Evolutionary conservation across 2,797 vertebrate genomes (phyloP).

Genomic region (Gallinago stenura): DNA sequence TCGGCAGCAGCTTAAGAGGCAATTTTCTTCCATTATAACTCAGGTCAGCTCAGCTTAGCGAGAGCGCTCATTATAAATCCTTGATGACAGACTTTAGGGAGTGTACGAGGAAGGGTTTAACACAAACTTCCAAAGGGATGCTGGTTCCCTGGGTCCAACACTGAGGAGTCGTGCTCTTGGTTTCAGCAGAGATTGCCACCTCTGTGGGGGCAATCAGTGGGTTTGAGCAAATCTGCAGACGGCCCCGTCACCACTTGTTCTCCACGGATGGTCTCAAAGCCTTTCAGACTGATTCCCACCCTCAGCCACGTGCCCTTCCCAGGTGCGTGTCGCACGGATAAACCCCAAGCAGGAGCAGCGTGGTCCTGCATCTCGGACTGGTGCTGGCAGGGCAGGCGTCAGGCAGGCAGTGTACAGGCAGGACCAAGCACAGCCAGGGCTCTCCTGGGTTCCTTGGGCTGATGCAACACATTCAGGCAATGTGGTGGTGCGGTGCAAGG

Average conservation of each 20-base stretch:
- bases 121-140: neutral
- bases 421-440: neutral
- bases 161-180: neutral
- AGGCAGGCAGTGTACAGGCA: neutral
- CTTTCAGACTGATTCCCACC: neutral
- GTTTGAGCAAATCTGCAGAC: neutral
- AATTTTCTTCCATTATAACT: neutral
- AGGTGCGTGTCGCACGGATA: neutral
- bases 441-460: neutral
- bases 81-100: neutral
- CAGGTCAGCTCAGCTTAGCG: neutral
- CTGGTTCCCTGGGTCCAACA: neutral
- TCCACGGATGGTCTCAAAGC: rapidly evolving
- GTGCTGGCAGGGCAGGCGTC: neutral
- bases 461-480: neutral
- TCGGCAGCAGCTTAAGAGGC: neutral
- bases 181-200: neutral
- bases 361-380: rapidly evolving
- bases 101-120: neutral
- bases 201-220: neutral
- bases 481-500: neutral
- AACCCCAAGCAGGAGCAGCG: neutral
- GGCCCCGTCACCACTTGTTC: neutral
- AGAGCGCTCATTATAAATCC: neutral
- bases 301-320: neutral